Evolutionary conservation across 53 echinoderm and acorn worm species (phyloP), one percentile per base, ranked within the genome.

Genomic region (Echinometra lucunter): DNA sequence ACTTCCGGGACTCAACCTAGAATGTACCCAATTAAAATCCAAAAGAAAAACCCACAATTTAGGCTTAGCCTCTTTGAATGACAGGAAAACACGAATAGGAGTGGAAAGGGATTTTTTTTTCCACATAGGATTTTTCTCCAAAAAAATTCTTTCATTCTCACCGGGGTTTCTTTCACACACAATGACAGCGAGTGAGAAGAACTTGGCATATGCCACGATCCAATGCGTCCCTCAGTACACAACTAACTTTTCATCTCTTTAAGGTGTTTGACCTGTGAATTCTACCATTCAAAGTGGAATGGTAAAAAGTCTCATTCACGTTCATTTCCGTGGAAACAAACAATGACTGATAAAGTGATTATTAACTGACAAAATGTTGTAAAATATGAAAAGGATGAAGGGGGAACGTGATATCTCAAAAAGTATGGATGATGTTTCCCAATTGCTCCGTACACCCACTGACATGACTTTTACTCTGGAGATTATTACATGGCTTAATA

Each of bases 31-130:
- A 90, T 60, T 90, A 90, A 90, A 60, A 60, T 25, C 35, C 66
- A 66, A 42, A 90, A 38, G 91, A 63, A 90, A 90, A 90, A 90
- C 66, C 91, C 91, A 90, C 91, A 90, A 57, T 57, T 58, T 60
- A 58, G 55, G 88, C 60, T 35, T 44, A 88, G n/a, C 45, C 88
- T 6, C 44, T 88, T 88, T 90, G 91, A 66, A 40, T 90, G 91
- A 90, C 91, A 90, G 91, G 66, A 10, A 60, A 60, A 27, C 11
- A 58, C 11, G 91, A 40, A 34, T 56, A 88, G 57, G 19, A 88
- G 56, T 17, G 45, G 34, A 47, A 88, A 56, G 53, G 56, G 30
- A 88, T 30, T 57, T 21, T 88, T 16, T 88, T 53, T 88, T 88
- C 56, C 55, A 53, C 27, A 32, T 57, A n/a, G 53, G 27, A 34